These are phyloP conservation scores for Dynastes hyllus DNA, from an alignment of 2,888 invertebrate species.

Conservation along the genomic window DNA sequence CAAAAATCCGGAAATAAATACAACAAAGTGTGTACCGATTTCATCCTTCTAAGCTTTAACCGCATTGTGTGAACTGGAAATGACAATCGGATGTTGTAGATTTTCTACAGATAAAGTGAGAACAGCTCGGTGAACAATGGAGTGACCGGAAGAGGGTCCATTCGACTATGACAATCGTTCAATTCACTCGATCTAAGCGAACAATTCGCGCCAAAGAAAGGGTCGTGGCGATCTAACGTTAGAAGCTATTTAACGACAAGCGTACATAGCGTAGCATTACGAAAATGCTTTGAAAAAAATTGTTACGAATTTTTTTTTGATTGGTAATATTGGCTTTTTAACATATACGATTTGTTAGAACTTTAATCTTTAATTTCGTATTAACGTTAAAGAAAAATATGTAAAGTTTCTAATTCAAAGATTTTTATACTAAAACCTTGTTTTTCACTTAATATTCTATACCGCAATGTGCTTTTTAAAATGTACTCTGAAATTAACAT, in stretches of 20 bases:
- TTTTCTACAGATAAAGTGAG: conserved; percentile 37
- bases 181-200: conserved; percentile 30
- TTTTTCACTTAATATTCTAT: too few relatives aligned
- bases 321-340: too few relatives aligned
- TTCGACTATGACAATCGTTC: conserved; percentile 34
- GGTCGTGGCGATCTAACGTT: not conserved
- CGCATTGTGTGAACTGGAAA: conserved; percentile 47
- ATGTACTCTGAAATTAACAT: too few relatives aligned
- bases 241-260: not conserved
- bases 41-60: conserved; percentile 20
- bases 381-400: too few relatives aligned
- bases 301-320: too few relatives aligned
- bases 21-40: not conserved
- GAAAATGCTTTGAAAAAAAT: too few relatives aligned
- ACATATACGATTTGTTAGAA: too few relatives aligned
- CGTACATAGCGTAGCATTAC: too few relatives aligned
- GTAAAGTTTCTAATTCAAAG: too few relatives aligned
- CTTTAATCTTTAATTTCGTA: too few relatives aligned
- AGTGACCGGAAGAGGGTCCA: conserved; percentile 41
- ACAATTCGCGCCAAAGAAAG: conserved; percentile 28
- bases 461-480: too few relatives aligned
- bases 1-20: not conserved
- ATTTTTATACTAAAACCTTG: too few relatives aligned
- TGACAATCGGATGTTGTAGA: conserved; percentile 50
- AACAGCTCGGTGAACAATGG: conserved; percentile 42